A percentile compares a stretch with the other conserved stretches of the same genome.
Conservation (phyloP, 2,888 invertebrate species). For the Bhutanitis thaidina region DNA sequence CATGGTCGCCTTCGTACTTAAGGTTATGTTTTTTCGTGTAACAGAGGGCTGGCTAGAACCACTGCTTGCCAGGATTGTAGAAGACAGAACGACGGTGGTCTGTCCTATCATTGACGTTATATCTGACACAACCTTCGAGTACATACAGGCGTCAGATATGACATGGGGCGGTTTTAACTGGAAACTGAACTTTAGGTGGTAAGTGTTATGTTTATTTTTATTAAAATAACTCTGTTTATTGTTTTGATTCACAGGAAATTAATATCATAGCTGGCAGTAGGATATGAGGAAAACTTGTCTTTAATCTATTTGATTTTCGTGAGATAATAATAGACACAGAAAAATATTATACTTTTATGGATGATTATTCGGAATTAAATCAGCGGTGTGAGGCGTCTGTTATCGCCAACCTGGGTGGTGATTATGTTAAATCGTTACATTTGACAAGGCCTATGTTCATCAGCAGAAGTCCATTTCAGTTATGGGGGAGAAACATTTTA, state of each 20-base stretch:
- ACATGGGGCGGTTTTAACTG: constrained; percentile 99
- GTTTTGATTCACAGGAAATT: constrained; percentile 2
- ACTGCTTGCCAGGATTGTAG: constrained; percentile 92
- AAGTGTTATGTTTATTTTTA: constrained; percentile 39
- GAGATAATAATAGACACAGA: no score
- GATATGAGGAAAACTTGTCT: constrained; percentile 5
- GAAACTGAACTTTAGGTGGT: constrained; percentile 99
- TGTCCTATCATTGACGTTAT: constrained; percentile 99
- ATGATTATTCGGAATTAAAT: no score
- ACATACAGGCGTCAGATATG: constrained; percentile 99
- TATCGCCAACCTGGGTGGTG: no score
- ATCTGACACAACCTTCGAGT: constrained; percentile 99
- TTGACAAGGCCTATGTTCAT: no score
- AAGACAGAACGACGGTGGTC: constrained; percentile 95
- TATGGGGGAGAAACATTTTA: no score
- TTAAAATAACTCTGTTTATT: background rate
- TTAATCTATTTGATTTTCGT: background rate
- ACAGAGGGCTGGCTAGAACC: constrained; percentile 99
- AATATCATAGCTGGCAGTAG: background rate
- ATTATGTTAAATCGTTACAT: no score
- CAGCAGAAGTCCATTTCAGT: no score
- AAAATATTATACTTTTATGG: no score
- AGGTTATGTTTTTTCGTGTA: constrained; percentile 4
- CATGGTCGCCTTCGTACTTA: no score
- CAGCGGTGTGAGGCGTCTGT: no score